Conservation (phyloP, 2,797 vertebrate species). For the Sebastes kiyomatsui region DNA sequence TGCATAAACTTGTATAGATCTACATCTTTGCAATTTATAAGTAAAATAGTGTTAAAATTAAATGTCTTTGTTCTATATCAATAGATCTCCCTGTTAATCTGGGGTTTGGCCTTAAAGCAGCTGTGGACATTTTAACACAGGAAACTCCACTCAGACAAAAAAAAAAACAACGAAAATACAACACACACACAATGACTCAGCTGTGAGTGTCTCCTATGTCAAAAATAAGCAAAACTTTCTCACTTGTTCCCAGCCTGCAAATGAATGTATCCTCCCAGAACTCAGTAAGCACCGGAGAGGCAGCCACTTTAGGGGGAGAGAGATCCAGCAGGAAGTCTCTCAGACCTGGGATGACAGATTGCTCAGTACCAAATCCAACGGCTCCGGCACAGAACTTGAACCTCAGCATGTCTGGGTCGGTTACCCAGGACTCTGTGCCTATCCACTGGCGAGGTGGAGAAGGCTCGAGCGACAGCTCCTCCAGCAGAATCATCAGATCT, state of each 20-base stretch:
- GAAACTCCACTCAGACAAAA: too few species aligned
- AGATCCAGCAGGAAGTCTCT: conserved; percentile 70
- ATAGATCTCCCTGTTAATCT: too few species aligned
- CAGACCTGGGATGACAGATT: conserved; percentile 72
- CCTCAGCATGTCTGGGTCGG: conserved; percentile 50
- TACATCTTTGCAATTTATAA: too few species aligned
- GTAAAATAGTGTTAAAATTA: too few species aligned
- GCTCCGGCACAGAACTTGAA: conserved; percentile 61
- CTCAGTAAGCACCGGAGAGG: conserved; percentile 62
- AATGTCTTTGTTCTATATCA: too few species aligned
- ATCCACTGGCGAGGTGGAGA: conserved; percentile 73
- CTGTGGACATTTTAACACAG: too few species aligned
- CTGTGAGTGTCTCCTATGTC: neutral
- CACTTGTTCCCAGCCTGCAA: conserved; percentile 48
- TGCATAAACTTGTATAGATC: too few species aligned
- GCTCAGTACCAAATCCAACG: conserved; percentile 72
- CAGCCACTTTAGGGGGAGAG: conserved; percentile 35
- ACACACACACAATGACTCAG: neutral
- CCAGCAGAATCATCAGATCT: conserved; percentile 67
- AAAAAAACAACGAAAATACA: neutral
- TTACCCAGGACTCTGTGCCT: conserved; percentile 76
- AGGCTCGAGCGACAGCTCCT: conserved; percentile 57
- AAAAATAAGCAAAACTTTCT: neutral
- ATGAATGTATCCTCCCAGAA: conserved; percentile 72
- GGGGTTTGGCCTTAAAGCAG: too few species aligned